These are phyloP conservation scores for Prosapia bicincta DNA, from an alignment of 2,888 invertebrate genomes.

Conservation along the genomic window DNA sequence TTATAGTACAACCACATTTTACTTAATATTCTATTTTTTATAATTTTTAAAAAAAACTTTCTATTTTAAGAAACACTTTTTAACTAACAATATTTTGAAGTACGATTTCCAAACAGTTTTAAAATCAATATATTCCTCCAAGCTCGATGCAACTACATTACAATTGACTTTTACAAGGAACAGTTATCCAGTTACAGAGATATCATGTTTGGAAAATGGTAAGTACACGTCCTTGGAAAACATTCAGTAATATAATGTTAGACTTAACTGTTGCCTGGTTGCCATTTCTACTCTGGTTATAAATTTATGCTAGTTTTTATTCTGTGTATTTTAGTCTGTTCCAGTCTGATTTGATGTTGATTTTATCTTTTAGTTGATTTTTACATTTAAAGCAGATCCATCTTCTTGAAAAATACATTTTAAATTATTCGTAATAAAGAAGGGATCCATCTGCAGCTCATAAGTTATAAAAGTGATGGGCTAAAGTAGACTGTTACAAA, in stretches of 20 bases:
- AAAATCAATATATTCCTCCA: neutral
- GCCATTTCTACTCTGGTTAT: conserved; percentile 27
- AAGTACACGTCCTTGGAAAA: neutral
- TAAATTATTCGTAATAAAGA: no score
- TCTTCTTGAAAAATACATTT: no score
- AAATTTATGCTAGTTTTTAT: no score
- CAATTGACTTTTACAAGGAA: neutral
- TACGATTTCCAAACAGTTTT: neutral
- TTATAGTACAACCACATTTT: neutral
- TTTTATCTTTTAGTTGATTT: no score
- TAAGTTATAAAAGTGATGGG: no score
- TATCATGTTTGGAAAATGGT: neutral
- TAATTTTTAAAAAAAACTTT: neutral
- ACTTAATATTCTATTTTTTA: no score
- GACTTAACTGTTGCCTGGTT: neutral
- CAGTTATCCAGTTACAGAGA: neutral
- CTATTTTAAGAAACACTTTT: neutral
- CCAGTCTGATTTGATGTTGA: no score
- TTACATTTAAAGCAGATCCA: no score
- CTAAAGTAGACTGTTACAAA: no score
- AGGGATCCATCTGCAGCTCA: no score
- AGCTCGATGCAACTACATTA: neutral
- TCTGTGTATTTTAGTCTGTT: no score
- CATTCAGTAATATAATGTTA: neutral
- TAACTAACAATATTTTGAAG: neutral